phyloP scores from a whole-genome alignment of 2,797 vertebrate genomes.

The Chanos chanos region DNA sequence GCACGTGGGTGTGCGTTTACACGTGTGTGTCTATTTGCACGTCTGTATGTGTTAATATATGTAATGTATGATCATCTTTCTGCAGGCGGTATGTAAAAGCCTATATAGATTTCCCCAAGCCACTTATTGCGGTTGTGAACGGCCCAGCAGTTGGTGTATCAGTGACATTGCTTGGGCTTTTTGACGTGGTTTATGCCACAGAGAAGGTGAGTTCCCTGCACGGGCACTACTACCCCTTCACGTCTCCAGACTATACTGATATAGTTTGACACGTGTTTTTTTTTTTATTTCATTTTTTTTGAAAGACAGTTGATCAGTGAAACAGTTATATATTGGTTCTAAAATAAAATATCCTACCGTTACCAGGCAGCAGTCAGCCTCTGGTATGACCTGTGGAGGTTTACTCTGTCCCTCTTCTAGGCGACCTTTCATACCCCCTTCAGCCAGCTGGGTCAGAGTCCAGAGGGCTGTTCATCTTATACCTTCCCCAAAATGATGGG shows the following conservation, averaged over 20 bases:
- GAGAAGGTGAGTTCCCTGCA: conserved; percentile 68
- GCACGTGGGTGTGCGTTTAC: neutral
- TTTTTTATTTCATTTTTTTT: too few species aligned
- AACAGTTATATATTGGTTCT: too few species aligned
- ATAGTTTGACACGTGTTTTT: too few species aligned
- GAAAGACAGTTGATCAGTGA: too few species aligned
- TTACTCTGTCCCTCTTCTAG: conserved; percentile 54
- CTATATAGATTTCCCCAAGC: conserved; percentile 95
- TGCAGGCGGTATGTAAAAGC: conserved; percentile 76
- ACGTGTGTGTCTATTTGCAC: neutral
- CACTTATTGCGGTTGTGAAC: conserved; percentile 85
- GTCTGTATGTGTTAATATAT: neutral
- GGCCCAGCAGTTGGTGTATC: conserved; percentile 87
- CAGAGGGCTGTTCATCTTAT: conserved; percentile 92
- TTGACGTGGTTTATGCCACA: conserved; percentile 85
- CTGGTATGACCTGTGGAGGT: too few species aligned
- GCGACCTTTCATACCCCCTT: conserved; percentile 91
- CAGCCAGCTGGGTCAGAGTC: conserved; percentile 81
- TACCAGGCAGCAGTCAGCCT: neutral
- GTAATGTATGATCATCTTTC: conserved; percentile 6
- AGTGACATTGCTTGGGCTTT: conserved; percentile 82
- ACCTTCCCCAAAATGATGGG: conserved; percentile 92
- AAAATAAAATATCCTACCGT: too few species aligned
- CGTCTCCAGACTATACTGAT: neutral
- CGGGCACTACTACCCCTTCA: neutral